These are phyloP conservation scores for Thamnophis elegans DNA, from an alignment of 2,797 vertebrate species.

Conservation along the genomic window DNA sequence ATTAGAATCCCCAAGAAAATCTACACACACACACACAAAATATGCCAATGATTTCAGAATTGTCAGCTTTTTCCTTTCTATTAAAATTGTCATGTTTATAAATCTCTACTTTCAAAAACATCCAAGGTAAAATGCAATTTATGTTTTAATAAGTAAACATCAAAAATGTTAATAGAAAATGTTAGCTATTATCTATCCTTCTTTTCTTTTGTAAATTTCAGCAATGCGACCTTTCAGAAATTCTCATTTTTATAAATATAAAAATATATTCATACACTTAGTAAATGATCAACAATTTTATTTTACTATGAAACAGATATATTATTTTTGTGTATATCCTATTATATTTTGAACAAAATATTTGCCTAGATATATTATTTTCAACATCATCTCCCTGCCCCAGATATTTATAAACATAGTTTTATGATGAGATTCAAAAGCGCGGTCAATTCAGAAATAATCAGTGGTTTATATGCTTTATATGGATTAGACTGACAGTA, in stretches of 20 bases:
- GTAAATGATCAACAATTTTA: background rate
- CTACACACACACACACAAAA: background rate
- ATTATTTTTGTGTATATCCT: background rate
- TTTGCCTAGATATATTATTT: background rate
- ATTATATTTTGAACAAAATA: background rate
- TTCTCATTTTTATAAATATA: background rate
- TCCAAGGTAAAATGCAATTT: background rate
- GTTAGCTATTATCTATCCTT: background rate
- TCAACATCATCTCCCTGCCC: background rate
- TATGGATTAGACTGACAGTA: constrained; percentile 1
- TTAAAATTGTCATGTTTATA: background rate
- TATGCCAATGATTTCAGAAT: background rate
- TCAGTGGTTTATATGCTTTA: background rate
- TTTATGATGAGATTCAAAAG: background rate
- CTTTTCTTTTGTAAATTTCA: background rate
- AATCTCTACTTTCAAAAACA: background rate
- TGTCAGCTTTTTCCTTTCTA: background rate
- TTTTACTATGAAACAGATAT: background rate
- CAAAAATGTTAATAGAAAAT: background rate
- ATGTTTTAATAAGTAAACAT: background rate
- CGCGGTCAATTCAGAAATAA: background rate
- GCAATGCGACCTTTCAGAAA: background rate
- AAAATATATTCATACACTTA: background rate
- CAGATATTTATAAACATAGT: background rate
- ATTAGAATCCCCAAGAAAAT: background rate